Conservation (phyloP, 2,797 vertebrate genomes). For the Mico argentatus region DNA sequence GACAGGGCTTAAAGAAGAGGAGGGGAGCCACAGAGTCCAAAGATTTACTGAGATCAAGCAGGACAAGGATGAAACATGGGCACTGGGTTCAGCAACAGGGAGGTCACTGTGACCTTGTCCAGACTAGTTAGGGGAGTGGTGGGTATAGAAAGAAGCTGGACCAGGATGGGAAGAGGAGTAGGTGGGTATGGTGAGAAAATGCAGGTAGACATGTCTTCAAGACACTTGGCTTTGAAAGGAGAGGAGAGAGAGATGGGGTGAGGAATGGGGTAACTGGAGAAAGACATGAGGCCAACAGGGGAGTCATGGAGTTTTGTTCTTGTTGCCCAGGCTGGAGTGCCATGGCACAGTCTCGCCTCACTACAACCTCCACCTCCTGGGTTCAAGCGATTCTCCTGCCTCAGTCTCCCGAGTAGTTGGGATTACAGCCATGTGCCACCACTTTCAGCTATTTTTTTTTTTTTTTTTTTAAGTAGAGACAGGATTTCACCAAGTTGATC, state of each 20-base stretch:
- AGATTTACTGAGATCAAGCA: constrained; percentile 28
- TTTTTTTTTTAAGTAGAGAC: neutral
- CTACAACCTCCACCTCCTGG: neutral
- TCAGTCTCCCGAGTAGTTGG: neutral
- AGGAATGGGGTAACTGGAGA: neutral
- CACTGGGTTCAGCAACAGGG: neutral
- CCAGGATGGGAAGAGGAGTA: neutral
- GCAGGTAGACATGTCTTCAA: constrained; percentile 32
- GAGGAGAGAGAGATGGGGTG: neutral
- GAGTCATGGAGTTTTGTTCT: neutral
- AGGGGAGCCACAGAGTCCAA: neutral
- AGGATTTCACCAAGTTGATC: neutral
- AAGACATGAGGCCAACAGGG: neutral
- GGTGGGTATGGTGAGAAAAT: constrained; percentile 23
- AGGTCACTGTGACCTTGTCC: constrained; percentile 26
- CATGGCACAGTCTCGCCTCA: neutral
- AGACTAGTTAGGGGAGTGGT: neutral
- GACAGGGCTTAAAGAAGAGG: constrained; percentile 45
- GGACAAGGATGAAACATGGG: constrained; percentile 23
- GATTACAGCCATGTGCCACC: neutral
- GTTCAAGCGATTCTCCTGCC: neutral
- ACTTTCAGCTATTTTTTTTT: neutral
- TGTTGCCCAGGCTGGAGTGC: neutral
- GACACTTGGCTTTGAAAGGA: constrained; percentile 37
- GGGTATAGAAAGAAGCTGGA: neutral